phyloP scores from a whole-genome alignment of 92 coral and sea anemone species.

The Pocillopora meandrina region DNA sequence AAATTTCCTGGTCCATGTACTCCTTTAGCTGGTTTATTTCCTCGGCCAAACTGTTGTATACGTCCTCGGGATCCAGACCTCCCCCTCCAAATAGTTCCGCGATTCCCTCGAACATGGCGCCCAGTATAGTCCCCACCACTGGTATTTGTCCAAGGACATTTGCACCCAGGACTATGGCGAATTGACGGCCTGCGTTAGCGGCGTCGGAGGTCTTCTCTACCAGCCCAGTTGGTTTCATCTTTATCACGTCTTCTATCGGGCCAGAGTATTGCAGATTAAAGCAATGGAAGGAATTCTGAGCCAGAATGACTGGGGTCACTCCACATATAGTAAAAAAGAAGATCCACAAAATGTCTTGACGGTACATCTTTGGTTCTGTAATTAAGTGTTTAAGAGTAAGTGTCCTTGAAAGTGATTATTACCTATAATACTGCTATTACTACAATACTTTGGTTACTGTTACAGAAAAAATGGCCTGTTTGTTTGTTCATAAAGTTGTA shows the following conservation, averaged over 20 bases:
- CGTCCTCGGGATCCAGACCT: not conserved
- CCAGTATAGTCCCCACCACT: not conserved
- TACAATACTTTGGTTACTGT: too few relatives aligned
- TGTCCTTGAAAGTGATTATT: too few relatives aligned
- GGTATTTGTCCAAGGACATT: not conserved
- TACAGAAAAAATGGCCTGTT: too few relatives aligned
- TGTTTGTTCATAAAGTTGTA: too few relatives aligned
- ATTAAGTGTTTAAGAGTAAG: too few relatives aligned
- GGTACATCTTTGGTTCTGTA: not conserved
- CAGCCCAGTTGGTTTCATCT: conserved; percentile 18
- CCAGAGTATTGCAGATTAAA: conserved; percentile 12
- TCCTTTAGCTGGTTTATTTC: conserved; percentile 14
- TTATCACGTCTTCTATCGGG: conserved; percentile 18
- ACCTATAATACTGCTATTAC: too few relatives aligned
- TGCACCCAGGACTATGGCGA: not conserved
- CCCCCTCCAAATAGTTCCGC: not conserved
- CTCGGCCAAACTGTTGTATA: conserved; percentile 7
- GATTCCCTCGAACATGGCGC: not conserved
- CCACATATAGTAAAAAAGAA: not conserved
- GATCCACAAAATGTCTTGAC: not conserved
- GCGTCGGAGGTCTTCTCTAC: conserved; percentile 11
- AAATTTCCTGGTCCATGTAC: conserved; percentile 30
- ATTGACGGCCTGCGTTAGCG: not conserved
- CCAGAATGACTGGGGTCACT: conserved; percentile 3
- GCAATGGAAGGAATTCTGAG: not conserved